Conservation (phyloP, 1,140 invertebrate species). For the Aplysia californica region DNA sequence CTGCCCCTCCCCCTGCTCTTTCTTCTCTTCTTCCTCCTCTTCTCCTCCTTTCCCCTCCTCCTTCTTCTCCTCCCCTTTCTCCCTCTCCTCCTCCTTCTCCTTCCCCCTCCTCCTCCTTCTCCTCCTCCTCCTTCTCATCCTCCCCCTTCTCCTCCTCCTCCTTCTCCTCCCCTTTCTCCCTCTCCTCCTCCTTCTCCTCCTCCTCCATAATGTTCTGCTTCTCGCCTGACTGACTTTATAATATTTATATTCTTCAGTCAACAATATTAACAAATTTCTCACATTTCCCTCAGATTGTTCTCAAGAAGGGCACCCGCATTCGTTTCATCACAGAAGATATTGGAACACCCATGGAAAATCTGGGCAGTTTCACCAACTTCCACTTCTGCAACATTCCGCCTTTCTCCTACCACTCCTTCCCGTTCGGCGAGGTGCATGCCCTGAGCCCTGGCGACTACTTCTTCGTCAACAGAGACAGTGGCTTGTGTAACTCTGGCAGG, state of each 20-base stretch:
- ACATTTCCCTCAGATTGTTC: neutral
- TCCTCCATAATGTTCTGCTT: neutral
- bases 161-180: neutral
- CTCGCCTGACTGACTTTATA: no score
- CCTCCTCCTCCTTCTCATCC: no score
- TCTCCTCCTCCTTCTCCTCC: neutral
- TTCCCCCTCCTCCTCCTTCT: neutral
- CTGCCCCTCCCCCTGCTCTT: no score
- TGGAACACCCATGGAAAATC: neutral
- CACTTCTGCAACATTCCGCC: neutral
- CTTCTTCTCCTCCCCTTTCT: no score
- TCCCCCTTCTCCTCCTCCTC: neutral
- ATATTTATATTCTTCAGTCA: no score
- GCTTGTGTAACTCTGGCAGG: neutral
- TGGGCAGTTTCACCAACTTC: slow-evolving; percentile 4
- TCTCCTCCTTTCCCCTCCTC: no score
- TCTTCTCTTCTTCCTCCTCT: no score
- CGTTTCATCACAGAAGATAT: neutral
- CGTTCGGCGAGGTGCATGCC: neutral
- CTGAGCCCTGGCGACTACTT: slow-evolving; percentile 15
- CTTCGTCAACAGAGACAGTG: neutral
- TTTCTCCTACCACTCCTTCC: neutral
- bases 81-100: no score
- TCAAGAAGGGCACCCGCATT: neutral
- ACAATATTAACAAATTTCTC: no score